Percentiles rank a stretch among this genome's conserved stretches.
phyloP scores from a whole-genome alignment of 2,797 vertebrate species.

The Chromobotia macracanthus region DNA sequence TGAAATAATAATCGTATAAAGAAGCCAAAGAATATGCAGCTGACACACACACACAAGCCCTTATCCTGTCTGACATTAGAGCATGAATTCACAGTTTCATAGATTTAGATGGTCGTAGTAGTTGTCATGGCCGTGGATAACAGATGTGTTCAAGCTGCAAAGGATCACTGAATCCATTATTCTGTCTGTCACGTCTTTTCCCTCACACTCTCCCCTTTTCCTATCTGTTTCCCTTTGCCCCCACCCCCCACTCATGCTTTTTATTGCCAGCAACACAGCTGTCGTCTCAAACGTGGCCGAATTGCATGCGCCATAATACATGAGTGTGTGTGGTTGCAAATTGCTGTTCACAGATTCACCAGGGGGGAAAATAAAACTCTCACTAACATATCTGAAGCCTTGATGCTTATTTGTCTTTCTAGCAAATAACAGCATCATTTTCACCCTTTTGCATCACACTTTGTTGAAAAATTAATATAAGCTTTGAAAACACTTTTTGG shows the following conservation, averaged over 20 bases:
- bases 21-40: not conserved
- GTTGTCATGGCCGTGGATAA: slow-evolving; percentile 45
- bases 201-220: slow-evolving; percentile 56
- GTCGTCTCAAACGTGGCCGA: slow-evolving; percentile 63
- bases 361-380: not conserved
- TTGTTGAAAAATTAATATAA: not conserved
- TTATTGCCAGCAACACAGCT: slow-evolving; percentile 71
- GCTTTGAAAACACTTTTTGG: not conserved
- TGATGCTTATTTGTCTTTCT: not conserved
- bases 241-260: slow-evolving; percentile 43
- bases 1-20: not conserved
- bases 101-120: slow-evolving; percentile 38
- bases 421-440: not conserved
- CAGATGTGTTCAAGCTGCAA: slow-evolving; percentile 37
- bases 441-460: not conserved
- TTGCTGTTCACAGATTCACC: slow-evolving; percentile 32
- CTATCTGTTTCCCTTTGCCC: slow-evolving; percentile 55
- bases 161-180: slow-evolving; percentile 50
- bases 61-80: slow-evolving; percentile 31
- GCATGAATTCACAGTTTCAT: slow-evolving; percentile 31
- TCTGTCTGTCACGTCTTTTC: slow-evolving; percentile 66
- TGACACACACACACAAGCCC: not conserved
- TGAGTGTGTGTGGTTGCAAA: slow-evolving; percentile 23
- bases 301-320: not conserved
- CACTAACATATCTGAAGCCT: not conserved